A percentile compares a stretch with the other conserved stretches of the same genome.
Conservation (phyloP, 2,888 invertebrate species). For the Rhodophaea formosa region DNA sequence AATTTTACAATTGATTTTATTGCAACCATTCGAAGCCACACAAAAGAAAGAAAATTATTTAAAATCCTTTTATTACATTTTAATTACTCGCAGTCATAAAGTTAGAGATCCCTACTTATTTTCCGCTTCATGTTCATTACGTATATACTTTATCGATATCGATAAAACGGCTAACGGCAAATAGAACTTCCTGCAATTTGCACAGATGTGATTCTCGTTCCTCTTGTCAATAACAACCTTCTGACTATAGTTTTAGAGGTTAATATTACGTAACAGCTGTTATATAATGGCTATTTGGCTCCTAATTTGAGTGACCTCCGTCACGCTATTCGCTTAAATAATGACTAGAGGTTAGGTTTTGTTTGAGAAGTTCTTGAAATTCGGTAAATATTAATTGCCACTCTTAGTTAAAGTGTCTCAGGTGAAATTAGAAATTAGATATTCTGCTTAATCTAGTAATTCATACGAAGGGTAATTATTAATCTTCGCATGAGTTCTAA, state of each 20-base stretch:
- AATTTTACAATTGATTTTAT: no score
- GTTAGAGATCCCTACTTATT: no score
- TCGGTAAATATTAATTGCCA: neutral
- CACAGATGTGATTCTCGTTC: conserved; percentile 30
- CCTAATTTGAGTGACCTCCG: conserved; percentile 15
- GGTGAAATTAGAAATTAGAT: neutral
- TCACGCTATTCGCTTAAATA: conserved; percentile 14
- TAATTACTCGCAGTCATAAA: no score
- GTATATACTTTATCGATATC: conserved; percentile 10
- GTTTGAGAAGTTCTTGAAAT: neutral
- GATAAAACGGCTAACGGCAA: conserved; percentile 15
- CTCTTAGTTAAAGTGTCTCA: neutral
- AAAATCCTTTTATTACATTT: no score
- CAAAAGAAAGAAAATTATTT: no score
- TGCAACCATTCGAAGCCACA: no score
- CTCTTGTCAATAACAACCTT: conserved; percentile 1
- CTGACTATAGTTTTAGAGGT: neutral
- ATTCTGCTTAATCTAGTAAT: no score
- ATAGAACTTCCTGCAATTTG: conserved; percentile 20
- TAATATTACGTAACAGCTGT: neutral
- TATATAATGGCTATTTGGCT: conserved; percentile 10
- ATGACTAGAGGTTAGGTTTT: conserved; percentile 5
- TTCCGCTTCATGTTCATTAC: no score
- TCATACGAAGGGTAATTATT: no score
- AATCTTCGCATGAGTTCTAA: no score